Percentiles rank a stretch among this genome's conserved stretches.
Evolutionary conservation across 2,113 vertebrate species (phyloP).

Genomic region (Hippolais icterina): DNA sequence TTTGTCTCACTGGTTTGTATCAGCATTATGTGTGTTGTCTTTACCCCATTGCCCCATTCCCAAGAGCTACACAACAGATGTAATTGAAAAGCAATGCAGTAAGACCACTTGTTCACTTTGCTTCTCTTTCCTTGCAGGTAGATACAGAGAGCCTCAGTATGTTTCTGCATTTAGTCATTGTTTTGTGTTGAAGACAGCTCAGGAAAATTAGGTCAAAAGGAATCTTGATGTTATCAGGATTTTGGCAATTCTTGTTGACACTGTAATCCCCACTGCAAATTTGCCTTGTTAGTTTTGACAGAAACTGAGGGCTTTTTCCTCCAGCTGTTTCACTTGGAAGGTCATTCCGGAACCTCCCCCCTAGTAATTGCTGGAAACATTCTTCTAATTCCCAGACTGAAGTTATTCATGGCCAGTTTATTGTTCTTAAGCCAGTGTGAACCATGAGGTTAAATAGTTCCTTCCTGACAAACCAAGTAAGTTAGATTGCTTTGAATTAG

Average conservation of each 20-base stretch:
- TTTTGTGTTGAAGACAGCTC: neutral
- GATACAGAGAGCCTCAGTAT: neutral
- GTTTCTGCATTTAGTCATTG: neutral
- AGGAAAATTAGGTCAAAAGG: neutral
- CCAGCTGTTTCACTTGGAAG: slow-evolving; percentile 12
- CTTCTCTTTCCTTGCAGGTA: neutral
- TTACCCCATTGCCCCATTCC: neutral
- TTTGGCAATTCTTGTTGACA: neutral
- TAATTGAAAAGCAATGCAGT: neutral
- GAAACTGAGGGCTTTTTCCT: neutral
- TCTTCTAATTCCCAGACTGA: slow-evolving; percentile 35
- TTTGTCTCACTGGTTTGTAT: neutral
- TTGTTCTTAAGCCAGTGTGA: neutral
- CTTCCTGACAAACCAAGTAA: neutral
- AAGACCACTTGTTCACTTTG: neutral
- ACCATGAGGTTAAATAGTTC: neutral
- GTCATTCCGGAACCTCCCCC: neutral
- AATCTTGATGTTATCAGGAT: neutral
- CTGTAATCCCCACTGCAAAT: neutral
- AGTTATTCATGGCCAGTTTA: slow-evolving; percentile 4
- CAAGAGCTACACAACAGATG: neutral
- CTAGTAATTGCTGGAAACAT: neutral
- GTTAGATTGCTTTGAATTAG: neutral
- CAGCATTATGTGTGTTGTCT: neutral
- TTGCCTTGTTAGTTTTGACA: neutral